Evolutionary conservation across 2,888 invertebrate species (phyloP).

Genomic region (Tetragonisca angustula): DNA sequence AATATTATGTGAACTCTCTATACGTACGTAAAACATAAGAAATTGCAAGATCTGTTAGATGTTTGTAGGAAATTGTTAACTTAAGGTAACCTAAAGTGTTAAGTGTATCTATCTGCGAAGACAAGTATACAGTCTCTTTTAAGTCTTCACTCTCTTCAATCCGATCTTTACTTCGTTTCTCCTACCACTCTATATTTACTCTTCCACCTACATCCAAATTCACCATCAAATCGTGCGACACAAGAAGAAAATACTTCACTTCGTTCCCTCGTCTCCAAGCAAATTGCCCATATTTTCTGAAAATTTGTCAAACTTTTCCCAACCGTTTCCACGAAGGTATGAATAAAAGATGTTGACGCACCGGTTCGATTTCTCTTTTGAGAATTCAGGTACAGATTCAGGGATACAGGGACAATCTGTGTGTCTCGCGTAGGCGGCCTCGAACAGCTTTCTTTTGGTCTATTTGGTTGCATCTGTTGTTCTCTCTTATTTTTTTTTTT

Average conservation of each 20-base stretch:
- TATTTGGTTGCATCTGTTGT: too few relatives aligned
- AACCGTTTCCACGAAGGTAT: neutral
- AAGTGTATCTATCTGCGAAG: neutral
- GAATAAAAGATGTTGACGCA: conserved; percentile 17
- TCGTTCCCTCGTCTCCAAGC: neutral
- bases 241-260: neutral
- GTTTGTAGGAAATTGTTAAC: neutral
- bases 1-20: neutral
- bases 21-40: too few relatives aligned
- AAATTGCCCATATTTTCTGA: neutral
- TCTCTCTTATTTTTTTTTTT: too few relatives aligned
- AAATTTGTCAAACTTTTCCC: neutral
- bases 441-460: neutral
- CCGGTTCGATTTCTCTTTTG: neutral
- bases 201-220: neutral
- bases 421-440: neutral
- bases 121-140: neutral
- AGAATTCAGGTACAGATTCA: neutral
- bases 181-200: neutral
- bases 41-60: neutral
- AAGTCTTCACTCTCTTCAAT: neutral
- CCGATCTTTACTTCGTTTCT: conserved; percentile 9
- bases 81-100: neutral
- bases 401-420: conserved; percentile 3
- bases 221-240: neutral